Evolutionary conservation across 2,888 invertebrate species (phyloP), one percentile per base, ranked within the genome.

Genomic region (Caenorhabditis uteleia): DNA sequence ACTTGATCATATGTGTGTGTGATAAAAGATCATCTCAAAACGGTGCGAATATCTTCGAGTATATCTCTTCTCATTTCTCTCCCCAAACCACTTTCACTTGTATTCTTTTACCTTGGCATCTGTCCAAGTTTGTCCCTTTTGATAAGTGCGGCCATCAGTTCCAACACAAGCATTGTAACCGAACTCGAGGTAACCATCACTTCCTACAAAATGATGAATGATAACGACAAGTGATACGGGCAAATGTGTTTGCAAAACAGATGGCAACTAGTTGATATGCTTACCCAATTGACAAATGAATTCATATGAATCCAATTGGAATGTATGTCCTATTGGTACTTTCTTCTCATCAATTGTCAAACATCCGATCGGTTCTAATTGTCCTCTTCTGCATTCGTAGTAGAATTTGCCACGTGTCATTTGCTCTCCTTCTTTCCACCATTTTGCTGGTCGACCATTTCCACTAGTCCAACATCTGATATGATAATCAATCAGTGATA

Each of bases 301-400:
- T 18, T 62, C 66, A 44, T 75, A 78, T 29, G 74, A 75, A 43
- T 74, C 71, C 40, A 67, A 53, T 21, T 71, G 66, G 58, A 65
- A 79, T 0, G 68, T 61, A 20, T 61, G 61, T 27, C 71, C 69
- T 12, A 80, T 26, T n/a, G 50, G 33, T 14, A 80, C 47, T 36
- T 77, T 68, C 34, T 70, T 40, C 38, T 67, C 59, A 7, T 48
- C 43, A 34, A 55, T 59, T 20, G 64, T 55, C 60, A 77, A 71
- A 58, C 79, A 80, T 31, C 79, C 58, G 68, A 59, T 36, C 8
- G 78, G 78, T 33, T 57, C 50, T 16, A 80, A 46, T 36, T 77
- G 58, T 80, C 69, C 80, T 64, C 16, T 84, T 84, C 44, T 74
- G 64, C 56, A 86, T 82, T 74, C 85, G 83, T 33, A 85, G 84